Evolutionary conservation across 2,797 vertebrate genomes (phyloP), one percentile per base, ranked within the genome.

Genomic region (Botia almorhae): DNA sequence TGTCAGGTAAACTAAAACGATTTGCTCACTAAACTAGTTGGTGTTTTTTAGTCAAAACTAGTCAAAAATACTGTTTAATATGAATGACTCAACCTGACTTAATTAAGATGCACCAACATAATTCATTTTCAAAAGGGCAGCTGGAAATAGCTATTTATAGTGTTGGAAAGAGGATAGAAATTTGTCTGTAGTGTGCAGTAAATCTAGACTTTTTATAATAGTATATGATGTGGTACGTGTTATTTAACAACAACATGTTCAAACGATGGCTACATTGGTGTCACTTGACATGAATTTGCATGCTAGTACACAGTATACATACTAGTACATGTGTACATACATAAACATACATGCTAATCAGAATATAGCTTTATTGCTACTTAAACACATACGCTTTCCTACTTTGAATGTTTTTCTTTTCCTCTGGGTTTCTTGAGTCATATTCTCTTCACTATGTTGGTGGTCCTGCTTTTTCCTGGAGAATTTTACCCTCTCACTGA

Each of bases 391-490:
- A 43, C 39, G 10, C 7, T 51, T 51, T 51, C 1, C 50, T 51
- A 51, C 8, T 51, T 16, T 51, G 16, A 51, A 16, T 51, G 12
- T 56, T 56, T 56, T 19, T 5, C n/a, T 56, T 56, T 19, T 8
- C 5, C 17, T 56, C 19, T 56, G 17, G 17, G 2, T 19, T 23
- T 17, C 23, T 63, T 17, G 17, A 16, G 26, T 75, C 12, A 21
- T 19, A 39, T 53, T 76, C n/a, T 7, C 39, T 12, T 74, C 39
- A 76, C n/a, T 23, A 39, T 76, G 63, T 68, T 68, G n/a, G 36
- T 68, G 33, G 75, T 23, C 21, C 36, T 76, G 64, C 33, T 56
- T 56, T 53, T n/a, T 16, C 4, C 19, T 29, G 33, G 3, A 7
- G 63, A 7, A 1, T 23, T 65, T 46, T 46, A 21, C 21, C 21